A percentile compares a stretch with the other conserved stretches of the same genome.
phyloP scores from a whole-genome alignment of 2,888 invertebrate species.

The Leucoptera coffeella region DNA sequence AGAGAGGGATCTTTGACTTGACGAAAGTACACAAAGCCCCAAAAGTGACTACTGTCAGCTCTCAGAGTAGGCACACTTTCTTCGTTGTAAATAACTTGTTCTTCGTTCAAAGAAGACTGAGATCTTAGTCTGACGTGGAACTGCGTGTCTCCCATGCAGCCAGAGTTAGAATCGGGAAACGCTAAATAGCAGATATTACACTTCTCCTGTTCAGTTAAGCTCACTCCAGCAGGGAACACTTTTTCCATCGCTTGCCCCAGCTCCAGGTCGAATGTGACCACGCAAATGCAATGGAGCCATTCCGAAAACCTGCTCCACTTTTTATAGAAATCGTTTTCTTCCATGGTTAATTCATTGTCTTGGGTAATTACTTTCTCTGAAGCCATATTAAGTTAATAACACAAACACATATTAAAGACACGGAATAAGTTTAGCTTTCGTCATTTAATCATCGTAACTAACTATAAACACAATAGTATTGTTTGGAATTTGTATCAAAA shows the following conservation, averaged over 20 bases:
- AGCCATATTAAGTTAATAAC: too few relatives aligned
- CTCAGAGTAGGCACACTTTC: constrained; percentile 71
- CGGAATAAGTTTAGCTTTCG: too few relatives aligned
- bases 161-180: constrained; percentile 98
- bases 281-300: constrained; percentile 97
- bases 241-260: constrained; percentile 97
- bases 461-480: too few relatives aligned
- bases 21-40: constrained; percentile 98
- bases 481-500: too few relatives aligned
- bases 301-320: constrained; percentile 76
- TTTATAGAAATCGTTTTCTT: constrained; percentile 28
- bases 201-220: constrained; percentile 77
- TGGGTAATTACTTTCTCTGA: too few relatives aligned
- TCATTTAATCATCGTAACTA: too few relatives aligned
- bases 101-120: constrained; percentile 42
- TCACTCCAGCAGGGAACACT: constrained; percentile 74
- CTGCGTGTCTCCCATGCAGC: constrained; percentile 97
- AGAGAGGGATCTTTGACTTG: constrained; percentile 89
- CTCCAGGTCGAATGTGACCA: constrained; percentile 98
- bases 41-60: constrained; percentile 82
- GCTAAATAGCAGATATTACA: constrained; percentile 95
- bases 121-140: constrained; percentile 88
- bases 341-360: constrained; percentile 22
- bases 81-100: constrained; percentile 65
- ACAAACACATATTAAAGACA: too few relatives aligned